Percentiles rank a stretch among this genome's conserved stretches.
These are phyloP conservation scores for Elegia similella DNA, from an alignment of 2,888 invertebrate species.

Conservation along the genomic window DNA sequence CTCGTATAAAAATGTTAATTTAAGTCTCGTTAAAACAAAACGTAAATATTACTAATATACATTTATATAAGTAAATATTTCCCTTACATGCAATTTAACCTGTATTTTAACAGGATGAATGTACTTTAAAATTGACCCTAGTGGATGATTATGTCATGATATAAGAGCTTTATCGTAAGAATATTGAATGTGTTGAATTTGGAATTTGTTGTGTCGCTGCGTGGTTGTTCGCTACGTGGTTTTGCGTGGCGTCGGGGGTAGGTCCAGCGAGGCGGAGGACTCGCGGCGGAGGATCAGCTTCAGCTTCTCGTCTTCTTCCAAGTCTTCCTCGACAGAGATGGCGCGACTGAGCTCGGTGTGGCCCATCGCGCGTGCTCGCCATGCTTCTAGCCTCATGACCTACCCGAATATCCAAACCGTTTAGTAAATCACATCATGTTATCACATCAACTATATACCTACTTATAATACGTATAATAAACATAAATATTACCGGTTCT, in stretches of 20 bases:
- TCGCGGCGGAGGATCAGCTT: conserved; percentile 62
- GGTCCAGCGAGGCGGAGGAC: conserved; percentile 62
- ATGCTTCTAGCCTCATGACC: conserved; percentile 88
- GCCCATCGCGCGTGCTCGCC: conserved; percentile 83
- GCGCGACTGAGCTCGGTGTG: conserved; percentile 57
- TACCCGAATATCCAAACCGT: conserved; percentile 39
- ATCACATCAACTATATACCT: too few species aligned
- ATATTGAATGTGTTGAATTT: background rate
- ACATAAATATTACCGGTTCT: conserved; percentile 9
- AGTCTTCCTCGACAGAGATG: conserved; percentile 64
- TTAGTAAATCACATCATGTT: too few species aligned
- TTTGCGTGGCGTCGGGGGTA: conserved; percentile 44
- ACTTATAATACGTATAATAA: too few species aligned
- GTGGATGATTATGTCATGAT: conserved; percentile 11
- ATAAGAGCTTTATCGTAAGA: background rate
- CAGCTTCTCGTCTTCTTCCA: conserved; percentile 67
- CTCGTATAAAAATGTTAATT: background rate
- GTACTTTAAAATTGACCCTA: conserved; percentile 15
- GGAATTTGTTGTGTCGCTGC: background rate
- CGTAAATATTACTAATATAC: background rate
- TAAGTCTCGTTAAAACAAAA: background rate
- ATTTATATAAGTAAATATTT: background rate
- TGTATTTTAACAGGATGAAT: conserved; percentile 10
- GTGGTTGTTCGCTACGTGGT: conserved; percentile 44
- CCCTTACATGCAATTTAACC: conserved; percentile 1